Evolutionary conservation across 2,113 vertebrate species (phyloP), one percentile per base, ranked within the genome.

Genomic region (Probosciger aterrimus): DNA sequence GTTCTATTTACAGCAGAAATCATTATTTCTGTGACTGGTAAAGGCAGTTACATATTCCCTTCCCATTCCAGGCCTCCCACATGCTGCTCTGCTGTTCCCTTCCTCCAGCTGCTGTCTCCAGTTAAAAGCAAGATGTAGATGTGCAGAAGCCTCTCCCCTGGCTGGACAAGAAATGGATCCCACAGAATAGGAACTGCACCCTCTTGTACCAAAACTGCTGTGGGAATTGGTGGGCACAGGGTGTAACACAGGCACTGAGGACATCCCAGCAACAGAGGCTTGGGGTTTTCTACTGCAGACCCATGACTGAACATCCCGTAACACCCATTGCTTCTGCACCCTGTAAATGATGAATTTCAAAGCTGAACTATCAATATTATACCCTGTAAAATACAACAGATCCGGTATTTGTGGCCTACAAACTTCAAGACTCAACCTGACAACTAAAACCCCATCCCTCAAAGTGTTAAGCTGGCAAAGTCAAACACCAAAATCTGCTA

Each of bases 21-120:
- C 57, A 44, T 73, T 71, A 78, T 85, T 90, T 64, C 82, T 90
- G 82, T 7, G 37, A 27, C 70, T 49, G 79, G 65, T 86, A 57
- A 80, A 83, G 88, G 88, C 22, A 88, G 41, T 39, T 37, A 10
- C 39, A 35, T 7, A 60, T 10, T 65, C 63, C 64, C 64, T 69
- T 52, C 68, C 88, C 71, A 53, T 10, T 71, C 90, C 75, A 52
- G 10, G 11, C 71, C 92, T 94, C 96, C 92, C 75, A 73, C 92
- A 25, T 0, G 41, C 90, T 77, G 71, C 71, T 90, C 67, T 44
- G 90, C 90, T 93, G 30, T 11, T 74, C 49, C 75, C 75, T 49
- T 39, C 69, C 68, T n/a, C 27, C 47, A 41, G 67, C 80, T 69
- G 91, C 65, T 82, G 64, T 41, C 57, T 8, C 8, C 10, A 71